These are phyloP conservation scores for Aelia acuminata DNA, from an alignment of 2,888 invertebrate genomes.

Conservation along the genomic window DNA sequence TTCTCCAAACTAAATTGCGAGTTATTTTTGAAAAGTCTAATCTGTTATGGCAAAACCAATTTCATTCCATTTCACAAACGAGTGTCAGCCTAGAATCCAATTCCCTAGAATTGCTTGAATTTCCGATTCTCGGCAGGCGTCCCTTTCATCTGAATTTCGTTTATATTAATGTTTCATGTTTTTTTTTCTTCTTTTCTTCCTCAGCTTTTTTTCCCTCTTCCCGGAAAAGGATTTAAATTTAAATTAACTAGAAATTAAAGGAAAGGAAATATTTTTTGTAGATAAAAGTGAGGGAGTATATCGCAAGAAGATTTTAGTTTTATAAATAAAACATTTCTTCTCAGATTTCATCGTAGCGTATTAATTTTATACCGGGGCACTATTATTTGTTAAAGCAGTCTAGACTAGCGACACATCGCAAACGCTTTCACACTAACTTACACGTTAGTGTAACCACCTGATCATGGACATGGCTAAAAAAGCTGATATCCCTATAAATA, in stretches of 20 bases:
- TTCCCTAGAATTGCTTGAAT: slow-evolving; percentile 45
- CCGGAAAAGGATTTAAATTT: neutral
- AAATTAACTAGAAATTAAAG: slow-evolving; percentile 23
- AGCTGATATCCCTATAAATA: no score
- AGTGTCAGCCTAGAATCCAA: slow-evolving; percentile 42
- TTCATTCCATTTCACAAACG: slow-evolving; percentile 42
- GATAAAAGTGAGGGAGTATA: neutral
- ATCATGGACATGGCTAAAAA: no score
- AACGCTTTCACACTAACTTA: no score
- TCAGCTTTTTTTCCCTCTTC: neutral
- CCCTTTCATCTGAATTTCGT: slow-evolving; percentile 47
- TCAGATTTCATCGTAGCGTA: no score
- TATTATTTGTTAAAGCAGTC: no score
- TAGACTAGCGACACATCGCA: no score
- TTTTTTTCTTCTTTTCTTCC: neutral
- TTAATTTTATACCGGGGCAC: no score
- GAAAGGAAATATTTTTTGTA: neutral
- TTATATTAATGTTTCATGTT: slow-evolving; percentile 28
- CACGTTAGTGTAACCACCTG: no score
- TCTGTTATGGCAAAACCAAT: slow-evolving; percentile 45
- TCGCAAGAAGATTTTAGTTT: neutral
- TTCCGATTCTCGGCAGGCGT: slow-evolving; percentile 37
- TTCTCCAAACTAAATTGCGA: neutral
- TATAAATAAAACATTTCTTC: neutral
- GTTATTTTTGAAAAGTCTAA: slow-evolving; percentile 45